These are phyloP conservation scores for Lutjanus erythropterus DNA, from an alignment of 2,113 vertebrate genomes.

Conservation along the genomic window DNA sequence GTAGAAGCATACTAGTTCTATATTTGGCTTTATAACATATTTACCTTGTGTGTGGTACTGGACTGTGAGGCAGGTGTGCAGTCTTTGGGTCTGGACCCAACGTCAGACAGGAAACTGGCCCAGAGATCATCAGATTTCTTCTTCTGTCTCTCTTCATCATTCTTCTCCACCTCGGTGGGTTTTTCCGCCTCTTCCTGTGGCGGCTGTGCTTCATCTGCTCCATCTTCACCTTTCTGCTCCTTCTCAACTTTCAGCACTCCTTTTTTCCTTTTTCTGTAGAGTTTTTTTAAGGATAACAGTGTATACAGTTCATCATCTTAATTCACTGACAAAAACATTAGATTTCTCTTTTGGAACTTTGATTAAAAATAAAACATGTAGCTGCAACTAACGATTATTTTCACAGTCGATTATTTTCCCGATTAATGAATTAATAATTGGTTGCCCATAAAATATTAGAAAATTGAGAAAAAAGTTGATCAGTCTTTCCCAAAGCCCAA, in stretches of 20 bases:
- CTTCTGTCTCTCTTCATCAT: slow-evolving; percentile 76
- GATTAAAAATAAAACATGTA: not conserved
- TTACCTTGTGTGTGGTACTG: slow-evolving; percentile 42
- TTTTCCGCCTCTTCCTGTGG: slow-evolving; percentile 61
- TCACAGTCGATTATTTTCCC: no score
- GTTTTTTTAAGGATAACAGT: not conserved
- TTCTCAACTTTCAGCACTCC: slow-evolving; percentile 79
- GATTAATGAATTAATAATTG: no score
- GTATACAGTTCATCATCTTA: slow-evolving; percentile 4
- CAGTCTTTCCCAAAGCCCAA: no score
- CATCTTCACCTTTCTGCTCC: slow-evolving; percentile 69
- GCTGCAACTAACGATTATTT: no score
- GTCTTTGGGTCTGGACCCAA: slow-evolving; percentile 88
- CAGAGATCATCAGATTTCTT: slow-evolving; percentile 95
- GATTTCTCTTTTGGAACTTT: no score
- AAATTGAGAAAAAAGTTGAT: no score
- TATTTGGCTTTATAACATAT: not conserved
- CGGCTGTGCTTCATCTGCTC: slow-evolving; percentile 52
- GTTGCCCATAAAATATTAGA: no score
- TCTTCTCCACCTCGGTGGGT: not conserved
- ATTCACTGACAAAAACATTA: not conserved
- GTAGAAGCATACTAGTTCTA: not conserved
- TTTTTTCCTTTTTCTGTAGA: slow-evolving; percentile 89
- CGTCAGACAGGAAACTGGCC: slow-evolving; percentile 96
- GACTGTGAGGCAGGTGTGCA: not conserved